Conservation (phyloP, 1,140 invertebrate species). For the Pygmarrhopalites habei region DNA sequence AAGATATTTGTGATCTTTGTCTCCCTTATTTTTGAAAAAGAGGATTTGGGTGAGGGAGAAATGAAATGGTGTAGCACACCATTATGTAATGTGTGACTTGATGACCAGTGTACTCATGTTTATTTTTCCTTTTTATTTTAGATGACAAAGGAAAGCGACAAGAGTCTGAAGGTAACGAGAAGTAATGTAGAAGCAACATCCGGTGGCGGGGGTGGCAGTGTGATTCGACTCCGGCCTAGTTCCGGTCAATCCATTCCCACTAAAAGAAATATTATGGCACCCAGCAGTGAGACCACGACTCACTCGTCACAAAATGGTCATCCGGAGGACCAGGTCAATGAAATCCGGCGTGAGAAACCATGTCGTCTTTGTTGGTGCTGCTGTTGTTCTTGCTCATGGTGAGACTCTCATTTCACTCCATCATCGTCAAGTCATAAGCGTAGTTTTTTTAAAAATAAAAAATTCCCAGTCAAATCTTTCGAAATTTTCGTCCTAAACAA, state of each 20-base stretch:
- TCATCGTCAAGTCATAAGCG: too few species aligned
- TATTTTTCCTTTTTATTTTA: too few species aligned
- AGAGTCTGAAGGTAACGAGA: slow-evolving; percentile 30
- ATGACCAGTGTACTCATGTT: too few species aligned
- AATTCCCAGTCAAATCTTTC: too few species aligned
- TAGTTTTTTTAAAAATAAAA: too few species aligned
- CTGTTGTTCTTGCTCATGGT: slow-evolving; percentile 44
- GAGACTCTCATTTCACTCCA: background rate
- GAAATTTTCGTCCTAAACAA: too few species aligned
- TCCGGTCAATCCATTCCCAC: slow-evolving; percentile 10
- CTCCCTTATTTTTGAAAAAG: too few species aligned
- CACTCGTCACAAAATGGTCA: slow-evolving; percentile 34
- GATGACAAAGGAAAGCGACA: slow-evolving; percentile 40
- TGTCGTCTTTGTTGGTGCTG: slow-evolving; percentile 45
- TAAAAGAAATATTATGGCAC: background rate
- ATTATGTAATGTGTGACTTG: background rate
- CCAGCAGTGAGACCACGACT: slow-evolving; percentile 19
- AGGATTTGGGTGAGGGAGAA: too few species aligned
- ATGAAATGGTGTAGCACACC: too few species aligned
- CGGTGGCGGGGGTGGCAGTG: slow-evolving; percentile 7
- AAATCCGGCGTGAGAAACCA: slow-evolving; percentile 27
- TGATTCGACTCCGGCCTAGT: slow-evolving; percentile 14
- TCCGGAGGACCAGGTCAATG: slow-evolving; percentile 35
- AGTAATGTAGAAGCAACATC: slow-evolving; percentile 22
- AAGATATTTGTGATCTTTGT: too few species aligned